Conservation (phyloP, 1,140 invertebrate genomes). For the Grapholita molesta region DNA sequence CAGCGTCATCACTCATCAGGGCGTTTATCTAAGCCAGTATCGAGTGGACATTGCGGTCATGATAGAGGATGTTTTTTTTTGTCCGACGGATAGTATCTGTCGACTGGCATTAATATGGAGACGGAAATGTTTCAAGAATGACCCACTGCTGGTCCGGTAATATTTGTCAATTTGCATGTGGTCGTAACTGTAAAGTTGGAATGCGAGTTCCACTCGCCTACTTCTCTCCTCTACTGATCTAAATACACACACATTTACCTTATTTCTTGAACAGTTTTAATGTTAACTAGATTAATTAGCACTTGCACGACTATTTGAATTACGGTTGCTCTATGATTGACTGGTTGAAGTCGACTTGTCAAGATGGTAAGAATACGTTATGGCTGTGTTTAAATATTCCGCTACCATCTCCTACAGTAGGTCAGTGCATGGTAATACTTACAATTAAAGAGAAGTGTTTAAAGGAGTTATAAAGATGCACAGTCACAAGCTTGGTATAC, state of each 20-base stretch:
- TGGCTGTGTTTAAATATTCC: neutral
- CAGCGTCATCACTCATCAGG: no score
- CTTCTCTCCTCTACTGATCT: conserved; percentile 31
- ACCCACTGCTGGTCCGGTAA: conserved; percentile 25
- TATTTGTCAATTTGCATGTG: conserved; percentile 66
- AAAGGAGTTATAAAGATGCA: neutral
- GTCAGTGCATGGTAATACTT: neutral
- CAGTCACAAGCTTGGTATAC: neutral
- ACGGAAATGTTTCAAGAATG: neutral
- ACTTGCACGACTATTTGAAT: neutral
- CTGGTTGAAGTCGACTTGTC: conserved; percentile 7
- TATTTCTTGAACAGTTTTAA: neutral
- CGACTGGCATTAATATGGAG: neutral
- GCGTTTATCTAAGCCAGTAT: no score
- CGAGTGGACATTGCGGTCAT: no score
- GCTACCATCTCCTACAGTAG: neutral
- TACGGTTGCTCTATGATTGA: neutral
- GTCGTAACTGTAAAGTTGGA: conserved; percentile 55
- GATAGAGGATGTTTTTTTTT: no score
- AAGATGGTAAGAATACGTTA: neutral
- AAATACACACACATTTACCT: conserved; percentile 23
- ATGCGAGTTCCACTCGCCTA: conserved; percentile 40
- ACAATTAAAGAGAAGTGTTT: neutral
- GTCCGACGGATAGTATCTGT: neutral
- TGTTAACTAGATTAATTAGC: conserved; percentile 6